Evolutionary conservation across 2,888 invertebrate species (phyloP).

Genomic region (Epicampocera succincta): DNA sequence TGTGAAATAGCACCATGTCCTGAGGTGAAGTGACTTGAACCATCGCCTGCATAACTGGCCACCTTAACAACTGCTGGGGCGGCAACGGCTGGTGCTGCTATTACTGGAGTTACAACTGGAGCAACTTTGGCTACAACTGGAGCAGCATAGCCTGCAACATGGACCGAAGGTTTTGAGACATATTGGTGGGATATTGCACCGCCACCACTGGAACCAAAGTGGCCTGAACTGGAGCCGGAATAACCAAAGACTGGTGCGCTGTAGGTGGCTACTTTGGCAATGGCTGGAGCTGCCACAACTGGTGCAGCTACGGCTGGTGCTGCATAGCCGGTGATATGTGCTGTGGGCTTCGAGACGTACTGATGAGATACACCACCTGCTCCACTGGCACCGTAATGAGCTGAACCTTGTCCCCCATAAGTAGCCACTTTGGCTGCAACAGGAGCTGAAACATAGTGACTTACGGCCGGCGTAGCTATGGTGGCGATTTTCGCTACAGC

Average conservation of each 20-base stretch:
- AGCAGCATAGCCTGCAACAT: constrained; percentile 51
- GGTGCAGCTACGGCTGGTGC: constrained; percentile 70
- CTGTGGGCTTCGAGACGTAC: constrained; percentile 71
- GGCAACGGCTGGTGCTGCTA: constrained; percentile 57
- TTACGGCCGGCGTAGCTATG: constrained; percentile 65
- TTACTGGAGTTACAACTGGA: constrained; percentile 35
- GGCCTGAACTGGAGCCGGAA: background rate
- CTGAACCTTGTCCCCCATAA: constrained; percentile 20
- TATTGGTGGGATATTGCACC: constrained; percentile 61
- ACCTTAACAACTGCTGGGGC: constrained; percentile 64
- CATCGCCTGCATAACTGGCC: constrained; percentile 54
- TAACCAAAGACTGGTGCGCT: constrained; percentile 71
- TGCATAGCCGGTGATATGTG: constrained; percentile 79
- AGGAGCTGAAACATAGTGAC: constrained; percentile 67
- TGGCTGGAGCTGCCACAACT: constrained; percentile 68
- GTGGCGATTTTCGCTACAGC: constrained; percentile 71
- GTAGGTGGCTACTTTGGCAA: constrained; percentile 72
- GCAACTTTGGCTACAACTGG: constrained; percentile 61
- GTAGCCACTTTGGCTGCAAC: constrained; percentile 73
- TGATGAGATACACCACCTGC: constrained; percentile 72
- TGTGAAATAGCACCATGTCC: constrained; percentile 60
- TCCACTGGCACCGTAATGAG: constrained; percentile 28
- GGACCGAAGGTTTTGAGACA: constrained; percentile 55
- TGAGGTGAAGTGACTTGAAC: constrained; percentile 48
- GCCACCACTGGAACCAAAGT: constrained; percentile 23